Evolutionary conservation across 2,888 invertebrate genomes (phyloP).

Genomic region (Zygaena filipendulae): DNA sequence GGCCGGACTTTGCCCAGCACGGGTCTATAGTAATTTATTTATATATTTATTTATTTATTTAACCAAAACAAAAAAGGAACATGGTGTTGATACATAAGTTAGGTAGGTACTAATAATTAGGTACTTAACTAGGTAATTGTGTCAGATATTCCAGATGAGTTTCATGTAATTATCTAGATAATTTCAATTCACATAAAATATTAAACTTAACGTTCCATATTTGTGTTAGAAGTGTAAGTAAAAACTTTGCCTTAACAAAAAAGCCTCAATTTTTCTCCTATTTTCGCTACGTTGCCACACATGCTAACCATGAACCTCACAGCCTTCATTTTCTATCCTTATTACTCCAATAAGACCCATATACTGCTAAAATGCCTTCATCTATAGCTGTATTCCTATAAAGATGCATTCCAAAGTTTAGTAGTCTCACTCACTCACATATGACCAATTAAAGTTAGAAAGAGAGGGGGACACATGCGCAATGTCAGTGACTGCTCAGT

Average conservation of each 20-base stretch:
- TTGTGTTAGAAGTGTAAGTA: not conserved
- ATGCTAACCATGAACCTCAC: constrained; percentile 42
- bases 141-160: no score
- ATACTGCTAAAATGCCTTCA: constrained; percentile 32
- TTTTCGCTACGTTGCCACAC: constrained; percentile 42
- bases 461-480: constrained; percentile 41
- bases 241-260: constrained; percentile 42
- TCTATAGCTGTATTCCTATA: constrained; percentile 35
- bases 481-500: constrained; percentile 64
- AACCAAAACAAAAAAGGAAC: no score
- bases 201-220: no score
- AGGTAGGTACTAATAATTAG: no score
- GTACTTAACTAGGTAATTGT: no score
- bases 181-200: no score
- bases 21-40: no score
- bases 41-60: no score
- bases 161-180: no score
- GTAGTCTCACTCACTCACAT: constrained; percentile 29
- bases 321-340: constrained; percentile 26
- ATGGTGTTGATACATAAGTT: no score
- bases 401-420: constrained; percentile 45
- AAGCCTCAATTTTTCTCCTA: constrained; percentile 54
- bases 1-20: no score
- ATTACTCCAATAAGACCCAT: constrained; percentile 25
- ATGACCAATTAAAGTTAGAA: constrained; percentile 23